These are phyloP conservation scores for Micrastur ruficollis DNA, from an alignment of 2,797 vertebrate genomes.

Conservation along the genomic window DNA sequence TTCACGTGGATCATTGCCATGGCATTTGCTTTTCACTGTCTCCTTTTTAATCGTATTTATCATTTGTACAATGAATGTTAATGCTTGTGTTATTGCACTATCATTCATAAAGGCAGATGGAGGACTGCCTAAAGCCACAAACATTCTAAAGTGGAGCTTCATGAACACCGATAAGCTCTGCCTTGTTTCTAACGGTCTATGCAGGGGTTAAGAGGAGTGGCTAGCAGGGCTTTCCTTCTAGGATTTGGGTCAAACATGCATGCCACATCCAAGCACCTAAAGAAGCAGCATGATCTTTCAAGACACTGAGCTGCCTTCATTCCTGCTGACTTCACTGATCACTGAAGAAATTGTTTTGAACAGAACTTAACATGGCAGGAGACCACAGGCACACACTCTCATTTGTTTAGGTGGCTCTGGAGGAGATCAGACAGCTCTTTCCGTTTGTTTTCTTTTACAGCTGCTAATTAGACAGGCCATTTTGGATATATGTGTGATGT, in stretches of 20 bases:
- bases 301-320: background rate
- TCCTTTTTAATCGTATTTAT: background rate
- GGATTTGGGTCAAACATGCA: background rate
- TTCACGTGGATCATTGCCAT: background rate
- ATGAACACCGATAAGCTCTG: background rate
- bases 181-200: background rate
- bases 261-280: background rate
- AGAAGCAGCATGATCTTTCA: background rate
- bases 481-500: background rate
- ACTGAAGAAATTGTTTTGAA: background rate
- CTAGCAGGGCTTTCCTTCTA: background rate
- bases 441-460: background rate
- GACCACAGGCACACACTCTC: background rate
- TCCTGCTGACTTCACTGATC: background rate
- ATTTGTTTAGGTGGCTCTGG: background rate
- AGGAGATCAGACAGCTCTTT: background rate
- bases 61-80: background rate
- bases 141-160: background rate
- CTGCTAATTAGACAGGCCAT: conserved; percentile 23
- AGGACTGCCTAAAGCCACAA: background rate
- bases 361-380: background rate
- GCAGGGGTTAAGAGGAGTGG: accelerated
- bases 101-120: background rate
- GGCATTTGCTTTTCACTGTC: background rate
- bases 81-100: background rate